These are phyloP conservation scores for Ephestia elutella DNA, from an alignment of 1,140 invertebrate species.

Conservation along the genomic window DNA sequence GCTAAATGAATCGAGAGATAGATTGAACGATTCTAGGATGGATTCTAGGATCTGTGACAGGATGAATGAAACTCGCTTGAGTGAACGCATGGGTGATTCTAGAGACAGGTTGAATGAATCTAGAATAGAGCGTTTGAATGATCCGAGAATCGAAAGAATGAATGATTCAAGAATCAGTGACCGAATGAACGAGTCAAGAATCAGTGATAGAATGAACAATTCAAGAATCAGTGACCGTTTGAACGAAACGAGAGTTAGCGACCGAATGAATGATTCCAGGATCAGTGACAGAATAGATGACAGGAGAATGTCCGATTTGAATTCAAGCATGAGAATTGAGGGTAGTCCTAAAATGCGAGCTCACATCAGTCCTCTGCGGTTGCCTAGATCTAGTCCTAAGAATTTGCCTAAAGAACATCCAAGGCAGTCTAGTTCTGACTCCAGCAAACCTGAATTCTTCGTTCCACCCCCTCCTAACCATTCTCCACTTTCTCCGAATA, in stretches of 20 bases:
- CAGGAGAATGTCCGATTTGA: slow-evolving; percentile 46
- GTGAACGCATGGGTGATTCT: slow-evolving; percentile 27
- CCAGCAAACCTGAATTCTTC: slow-evolving; percentile 43
- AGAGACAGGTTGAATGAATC: slow-evolving; percentile 28
- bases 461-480: slow-evolving; percentile 32
- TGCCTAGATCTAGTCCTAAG: slow-evolving; percentile 50
- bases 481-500: slow-evolving; percentile 60
- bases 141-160: slow-evolving; percentile 17
- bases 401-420: slow-evolving; percentile 45
- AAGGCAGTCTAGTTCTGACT: slow-evolving; percentile 42
- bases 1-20: slow-evolving; percentile 21
- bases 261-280: slow-evolving; percentile 25
- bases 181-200: slow-evolving; percentile 34
- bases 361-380: slow-evolving; percentile 49
- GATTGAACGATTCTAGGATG: slow-evolving; percentile 18
- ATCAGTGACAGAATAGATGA: slow-evolving; percentile 36
- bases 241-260: slow-evolving; percentile 17
- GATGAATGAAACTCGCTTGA: slow-evolving; percentile 36
- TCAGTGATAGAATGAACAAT: slow-evolving; percentile 25
- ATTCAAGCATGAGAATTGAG: slow-evolving; percentile 54
- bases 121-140: slow-evolving; percentile 13
- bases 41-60: slow-evolving; percentile 28
- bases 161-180: slow-evolving; percentile 24
- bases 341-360: slow-evolving; percentile 51
- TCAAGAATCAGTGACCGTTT: slow-evolving; percentile 16